phyloP scores from a whole-genome alignment of 1,140 invertebrate species.

The Neuroterus valhalla region DNA sequence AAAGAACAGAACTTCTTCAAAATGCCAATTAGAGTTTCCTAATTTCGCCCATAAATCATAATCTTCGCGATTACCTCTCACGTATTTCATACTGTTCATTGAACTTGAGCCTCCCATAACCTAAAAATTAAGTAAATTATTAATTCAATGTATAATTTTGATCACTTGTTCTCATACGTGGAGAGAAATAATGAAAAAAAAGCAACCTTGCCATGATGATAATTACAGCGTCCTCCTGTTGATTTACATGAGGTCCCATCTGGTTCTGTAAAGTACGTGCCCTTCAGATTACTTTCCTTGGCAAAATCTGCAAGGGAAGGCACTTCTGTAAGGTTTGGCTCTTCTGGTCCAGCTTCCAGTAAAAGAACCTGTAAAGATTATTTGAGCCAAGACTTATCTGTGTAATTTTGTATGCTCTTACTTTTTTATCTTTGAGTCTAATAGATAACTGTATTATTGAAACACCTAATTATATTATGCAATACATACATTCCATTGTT shows the following conservation, averaged over 20 bases:
- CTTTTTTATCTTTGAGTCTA: slow-evolving; percentile 23
- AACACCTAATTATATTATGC: slow-evolving; percentile 3
- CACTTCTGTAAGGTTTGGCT: slow-evolving; percentile 17
- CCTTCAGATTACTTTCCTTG: slow-evolving; percentile 6
- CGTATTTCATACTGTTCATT: slow-evolving; percentile 82
- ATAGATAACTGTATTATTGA: background rate
- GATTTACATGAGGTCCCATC: slow-evolving; percentile 16
- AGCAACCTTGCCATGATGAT: background rate
- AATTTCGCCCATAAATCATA: slow-evolving; percentile 80
- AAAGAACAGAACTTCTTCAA: slow-evolving; percentile 67
- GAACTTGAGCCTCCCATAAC: slow-evolving; percentile 77
- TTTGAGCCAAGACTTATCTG: slow-evolving; percentile 7
- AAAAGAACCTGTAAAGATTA: slow-evolving; percentile 16
- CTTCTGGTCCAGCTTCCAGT: slow-evolving; percentile 33
- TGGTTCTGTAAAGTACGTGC: slow-evolving; percentile 7
- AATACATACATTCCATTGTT: background rate
- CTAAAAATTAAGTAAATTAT: too few relatives aligned
- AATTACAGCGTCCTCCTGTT: background rate
- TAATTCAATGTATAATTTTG: too few relatives aligned
- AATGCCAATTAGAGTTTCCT: slow-evolving; percentile 79
- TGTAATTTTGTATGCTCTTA: slow-evolving; percentile 51
- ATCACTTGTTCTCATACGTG: too few relatives aligned
- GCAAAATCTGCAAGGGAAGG: background rate
- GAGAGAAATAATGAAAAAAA: too few relatives aligned
- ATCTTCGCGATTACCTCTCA: slow-evolving; percentile 63